Evolutionary conservation across 2,113 vertebrate species (phyloP).

Genomic region (Myotis brandtii): DNA sequence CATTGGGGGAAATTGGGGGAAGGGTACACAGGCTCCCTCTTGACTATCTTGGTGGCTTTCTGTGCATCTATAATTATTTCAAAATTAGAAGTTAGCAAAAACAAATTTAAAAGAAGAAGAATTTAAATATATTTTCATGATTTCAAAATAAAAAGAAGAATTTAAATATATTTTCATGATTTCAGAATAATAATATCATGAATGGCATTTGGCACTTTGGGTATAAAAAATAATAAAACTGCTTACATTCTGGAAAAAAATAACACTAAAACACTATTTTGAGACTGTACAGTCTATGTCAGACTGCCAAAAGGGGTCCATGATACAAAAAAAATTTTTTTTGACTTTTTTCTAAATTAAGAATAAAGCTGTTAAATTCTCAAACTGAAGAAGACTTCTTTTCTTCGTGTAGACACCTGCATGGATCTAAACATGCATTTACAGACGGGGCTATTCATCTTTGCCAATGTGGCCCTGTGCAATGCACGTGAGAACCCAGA

Average conservation of each 20-base stretch:
- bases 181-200: not conserved
- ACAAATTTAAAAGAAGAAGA: not conserved
- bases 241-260: not conserved
- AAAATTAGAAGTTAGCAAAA: not conserved
- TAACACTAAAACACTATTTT: not conserved
- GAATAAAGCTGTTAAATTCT: conserved; percentile 13
- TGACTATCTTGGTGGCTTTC: not conserved
- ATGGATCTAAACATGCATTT: not conserved
- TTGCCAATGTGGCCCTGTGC: not conserved
- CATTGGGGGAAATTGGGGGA: not conserved
- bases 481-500: not conserved
- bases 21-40: not conserved
- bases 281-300: not conserved
- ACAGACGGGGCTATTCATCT: not conserved
- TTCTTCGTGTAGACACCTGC: not conserved
- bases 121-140: not conserved
- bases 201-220: not conserved
- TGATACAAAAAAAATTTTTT: not conserved
- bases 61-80: not conserved
- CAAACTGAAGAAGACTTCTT: not conserved
- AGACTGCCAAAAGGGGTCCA: not conserved
- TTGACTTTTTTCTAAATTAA: conserved; percentile 33
- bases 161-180: not conserved
- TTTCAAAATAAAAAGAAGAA: not conserved
- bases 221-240: not conserved